phyloP scores from a whole-genome alignment of 64 coral and sea anemone genomes.

The Montipora efflorescens region DNA sequence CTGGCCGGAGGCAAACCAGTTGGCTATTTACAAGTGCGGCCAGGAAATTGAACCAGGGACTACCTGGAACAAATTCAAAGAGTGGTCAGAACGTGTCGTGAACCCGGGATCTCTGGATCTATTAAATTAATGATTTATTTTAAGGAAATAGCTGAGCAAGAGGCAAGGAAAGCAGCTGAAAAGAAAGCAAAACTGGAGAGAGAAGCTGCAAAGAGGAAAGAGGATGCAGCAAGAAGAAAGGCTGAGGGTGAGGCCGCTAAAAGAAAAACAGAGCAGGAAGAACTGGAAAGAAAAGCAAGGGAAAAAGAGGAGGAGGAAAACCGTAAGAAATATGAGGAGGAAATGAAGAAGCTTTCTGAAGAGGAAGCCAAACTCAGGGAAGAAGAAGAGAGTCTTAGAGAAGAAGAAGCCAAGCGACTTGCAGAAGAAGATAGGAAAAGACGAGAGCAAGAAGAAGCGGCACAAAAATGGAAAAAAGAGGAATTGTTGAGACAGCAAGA shows the following conservation, averaged over 20 bases:
- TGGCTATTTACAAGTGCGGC: no score
- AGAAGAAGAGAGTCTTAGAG: conserved; percentile 68
- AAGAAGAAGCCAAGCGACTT: conserved; percentile 71
- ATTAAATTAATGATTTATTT: neutral
- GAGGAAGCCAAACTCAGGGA: conserved; percentile 74
- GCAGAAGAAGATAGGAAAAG: conserved; percentile 78
- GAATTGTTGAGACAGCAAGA: conserved; percentile 91
- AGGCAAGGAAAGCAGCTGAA: conserved; percentile 76
- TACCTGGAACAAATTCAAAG: no score
- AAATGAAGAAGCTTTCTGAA: conserved; percentile 51
- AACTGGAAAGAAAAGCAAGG: conserved; percentile 49
- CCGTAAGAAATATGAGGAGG: conserved; percentile 64
- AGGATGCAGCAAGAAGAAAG: conserved; percentile 75
- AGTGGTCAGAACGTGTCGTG: neutral
- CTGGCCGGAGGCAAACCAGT: no score
- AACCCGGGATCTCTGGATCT: neutral
- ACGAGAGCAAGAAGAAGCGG: conserved; percentile 89
- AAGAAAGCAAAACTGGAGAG: conserved; percentile 76
- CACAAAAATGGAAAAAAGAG: conserved; percentile 97
- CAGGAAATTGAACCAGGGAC: no score
- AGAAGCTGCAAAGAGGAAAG: conserved; percentile 70
- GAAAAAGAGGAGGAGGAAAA: conserved; percentile 59
- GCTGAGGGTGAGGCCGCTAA: conserved; percentile 67
- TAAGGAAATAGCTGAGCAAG: conserved; percentile 83
- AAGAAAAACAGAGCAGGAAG: conserved; percentile 74